A percentile compares a stretch with the other conserved stretches of the same genome.
Evolutionary conservation across 2,888 invertebrate genomes (phyloP).

Genomic region (Callyntrura guangdongensis): DNA sequence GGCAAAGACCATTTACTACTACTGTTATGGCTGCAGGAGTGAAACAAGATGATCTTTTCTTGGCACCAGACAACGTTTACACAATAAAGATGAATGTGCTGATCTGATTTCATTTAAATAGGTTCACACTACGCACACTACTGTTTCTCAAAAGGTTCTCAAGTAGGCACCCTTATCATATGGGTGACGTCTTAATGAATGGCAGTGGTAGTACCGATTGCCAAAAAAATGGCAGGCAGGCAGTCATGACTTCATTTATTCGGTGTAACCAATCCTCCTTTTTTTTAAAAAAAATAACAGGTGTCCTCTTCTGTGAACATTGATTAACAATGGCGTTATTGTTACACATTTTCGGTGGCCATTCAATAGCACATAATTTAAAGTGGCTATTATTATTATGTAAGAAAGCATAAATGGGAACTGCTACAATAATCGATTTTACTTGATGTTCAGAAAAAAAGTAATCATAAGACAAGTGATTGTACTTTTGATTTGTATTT

Average conservation of each 20-base stretch:
- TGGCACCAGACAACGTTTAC: constrained; percentile 23
- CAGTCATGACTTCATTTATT: constrained; percentile 6
- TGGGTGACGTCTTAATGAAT: background rate
- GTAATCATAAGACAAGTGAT: constrained; percentile 27
- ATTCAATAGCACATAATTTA: background rate
- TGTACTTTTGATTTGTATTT: background rate
- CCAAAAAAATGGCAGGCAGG: constrained; percentile 24
- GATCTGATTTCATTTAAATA: constrained; percentile 68
- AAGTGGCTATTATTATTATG: background rate
- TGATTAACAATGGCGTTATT: constrained; percentile 59
- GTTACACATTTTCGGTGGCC: constrained; percentile 38
- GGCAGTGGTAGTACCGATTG: background rate
- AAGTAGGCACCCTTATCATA: background rate
- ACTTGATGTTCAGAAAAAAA: background rate
- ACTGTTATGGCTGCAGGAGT: constrained; percentile 22
- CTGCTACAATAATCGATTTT: constrained; percentile 22
- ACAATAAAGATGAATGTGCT: constrained; percentile 33
- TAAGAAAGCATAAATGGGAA: background rate
- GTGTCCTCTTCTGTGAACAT: constrained; percentile 44
- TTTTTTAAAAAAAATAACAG: background rate
- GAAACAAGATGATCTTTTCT: background rate
- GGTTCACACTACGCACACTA: constrained; percentile 14
- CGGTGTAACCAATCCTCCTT: background rate
- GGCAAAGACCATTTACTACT: background rate
- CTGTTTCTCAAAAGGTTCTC: constrained; percentile 9